Evolutionary conservation across 2,113 vertebrate species (phyloP), one percentile per base, ranked within the genome.

Genomic region (Smithornis capensis): DNA sequence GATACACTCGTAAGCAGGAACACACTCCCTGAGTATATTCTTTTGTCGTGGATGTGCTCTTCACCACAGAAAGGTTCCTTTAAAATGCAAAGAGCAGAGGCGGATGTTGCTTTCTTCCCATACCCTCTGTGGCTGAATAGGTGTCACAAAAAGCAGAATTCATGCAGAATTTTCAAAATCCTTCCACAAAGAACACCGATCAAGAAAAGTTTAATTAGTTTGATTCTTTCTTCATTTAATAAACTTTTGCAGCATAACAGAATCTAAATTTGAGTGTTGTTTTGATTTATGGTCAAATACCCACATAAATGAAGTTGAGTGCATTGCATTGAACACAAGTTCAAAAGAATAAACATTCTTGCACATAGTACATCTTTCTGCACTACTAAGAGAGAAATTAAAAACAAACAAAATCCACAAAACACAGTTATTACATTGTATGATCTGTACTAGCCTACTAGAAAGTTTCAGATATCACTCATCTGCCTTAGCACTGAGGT

Each of bases 301-400:
- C 40, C 0, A 4, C 8, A 64, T 31, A 74, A 88, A 81, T 40
- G 35, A 44, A 75, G 31, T 4, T 37, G 15, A 65, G 18, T 38
- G 35, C 27, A 31, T 60, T 63, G 35, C 0, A 0, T 9, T 40
- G n/a, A n/a, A n/a, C n/a, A n/a, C n/a, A n/a, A n/a, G n/a, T n/a
- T n/a, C n/a, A n/a, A n/a, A n/a, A n/a, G n/a, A n/a, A n/a, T n/a
- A n/a, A n/a, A n/a, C n/a, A n/a, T 33, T 63, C 76, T 67, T 93
- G 11, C 50, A 14, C 49, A 13, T 6, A 47, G 9, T 49, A 29
- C 16, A 35, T 44, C 18, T 42, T 90, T 77, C 38, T 86, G 8
- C 31, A 13, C 13, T 76, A 27, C 56, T 57, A 40, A 28, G 14
- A 62, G 23, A 62, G 21, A 64, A 73, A 73, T 69, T 70, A 16